phyloP scores from a whole-genome alignment of 2,797 vertebrate genomes.

The Avahi laniger region DNA sequence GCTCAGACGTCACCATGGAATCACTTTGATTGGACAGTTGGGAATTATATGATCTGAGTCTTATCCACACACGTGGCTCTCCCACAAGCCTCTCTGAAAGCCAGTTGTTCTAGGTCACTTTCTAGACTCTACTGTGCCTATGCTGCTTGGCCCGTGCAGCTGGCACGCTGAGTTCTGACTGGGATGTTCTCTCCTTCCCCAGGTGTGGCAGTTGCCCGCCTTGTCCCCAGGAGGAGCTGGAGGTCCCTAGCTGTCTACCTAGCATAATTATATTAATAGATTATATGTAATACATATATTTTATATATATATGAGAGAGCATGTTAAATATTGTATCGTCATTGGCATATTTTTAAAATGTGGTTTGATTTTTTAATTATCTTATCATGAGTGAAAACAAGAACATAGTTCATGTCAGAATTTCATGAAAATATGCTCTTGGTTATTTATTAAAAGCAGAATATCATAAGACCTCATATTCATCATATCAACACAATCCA shows the following conservation, averaged over 20 bases:
- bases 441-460: slow-evolving; percentile 41
- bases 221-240: too few species aligned
- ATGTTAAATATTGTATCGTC: not conserved
- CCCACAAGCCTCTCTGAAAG: too few species aligned
- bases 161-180: too few species aligned
- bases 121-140: too few species aligned
- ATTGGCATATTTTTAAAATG: slow-evolving; percentile 30
- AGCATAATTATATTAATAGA: not conserved
- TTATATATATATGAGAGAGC: not conserved
- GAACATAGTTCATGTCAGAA: not conserved
- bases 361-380: slow-evolving; percentile 34
- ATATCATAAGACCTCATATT: not conserved
- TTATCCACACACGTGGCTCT: too few species aligned
- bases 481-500: slow-evolving; percentile 8
- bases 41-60: too few species aligned
- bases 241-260: not conserved
- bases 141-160: too few species aligned
- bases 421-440: slow-evolving; percentile 44
- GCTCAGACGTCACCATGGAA: too few species aligned
- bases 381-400: slow-evolving; percentile 32
- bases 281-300: not conserved
- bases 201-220: too few species aligned
- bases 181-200: too few species aligned
- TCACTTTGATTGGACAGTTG: too few species aligned
- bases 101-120: too few species aligned